A percentile compares a stretch with the other conserved stretches of the same genome.
Conservation (phyloP, 2,113 vertebrate species). For the Salvelinus namaycush region DNA sequence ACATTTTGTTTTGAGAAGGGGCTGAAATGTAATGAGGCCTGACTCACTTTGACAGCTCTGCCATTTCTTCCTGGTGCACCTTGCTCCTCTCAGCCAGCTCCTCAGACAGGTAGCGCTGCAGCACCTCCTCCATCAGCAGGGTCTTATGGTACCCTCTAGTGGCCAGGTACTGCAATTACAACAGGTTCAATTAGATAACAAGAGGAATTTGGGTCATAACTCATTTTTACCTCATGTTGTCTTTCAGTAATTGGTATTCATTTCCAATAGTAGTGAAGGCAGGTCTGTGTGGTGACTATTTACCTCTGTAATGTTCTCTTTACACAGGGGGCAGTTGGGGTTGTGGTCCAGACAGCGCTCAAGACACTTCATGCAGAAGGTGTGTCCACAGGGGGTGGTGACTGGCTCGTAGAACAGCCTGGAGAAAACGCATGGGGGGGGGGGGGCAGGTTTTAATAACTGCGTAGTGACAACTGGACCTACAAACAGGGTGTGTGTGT, state of each 20-base stretch:
- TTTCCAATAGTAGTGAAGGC: neutral
- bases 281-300: neutral
- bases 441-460: too few relatives aligned
- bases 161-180: constrained; percentile 81
- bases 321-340: constrained; percentile 88
- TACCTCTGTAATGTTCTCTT: constrained; percentile 89
- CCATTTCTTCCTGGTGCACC: constrained; percentile 90
- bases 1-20: too few relatives aligned
- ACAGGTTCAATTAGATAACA: too few relatives aligned
- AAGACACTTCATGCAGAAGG: constrained; percentile 93
- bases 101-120: constrained; percentile 82
- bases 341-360: constrained; percentile 92
- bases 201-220: too few relatives aligned
- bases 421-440: constrained; percentile 8
- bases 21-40: neutral
- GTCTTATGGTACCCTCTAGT: constrained; percentile 87
- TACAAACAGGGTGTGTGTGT: too few relatives aligned
- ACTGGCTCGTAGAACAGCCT: constrained; percentile 94
- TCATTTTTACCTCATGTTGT: too few relatives aligned
- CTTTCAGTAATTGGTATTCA: too few relatives aligned
- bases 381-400: constrained; percentile 89
- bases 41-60: constrained; percentile 87
- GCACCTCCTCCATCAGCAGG: constrained; percentile 85
- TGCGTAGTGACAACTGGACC: too few relatives aligned
- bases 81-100: constrained; percentile 88